Evolutionary conservation across 37 sponge, comb jelly and placozoan genomes (phyloP), one percentile per base, ranked within the genome.

Genomic region (Cliona cf. orientalis): DNA sequence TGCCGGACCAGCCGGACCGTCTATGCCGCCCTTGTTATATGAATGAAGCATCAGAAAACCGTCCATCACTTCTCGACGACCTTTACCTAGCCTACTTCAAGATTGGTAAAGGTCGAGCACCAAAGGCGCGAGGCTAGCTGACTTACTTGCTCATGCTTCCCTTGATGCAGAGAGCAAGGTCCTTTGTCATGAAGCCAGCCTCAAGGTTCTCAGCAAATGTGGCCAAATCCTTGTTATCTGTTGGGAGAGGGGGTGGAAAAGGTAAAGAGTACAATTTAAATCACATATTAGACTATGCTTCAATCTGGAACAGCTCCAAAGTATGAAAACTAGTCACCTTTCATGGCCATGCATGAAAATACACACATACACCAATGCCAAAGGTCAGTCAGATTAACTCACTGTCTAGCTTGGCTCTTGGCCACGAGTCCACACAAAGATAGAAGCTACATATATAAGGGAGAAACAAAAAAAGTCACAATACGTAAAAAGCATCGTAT

Each of bases 341-440:
- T n/a, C n/a, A n/a, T n/a, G n/a, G n/a, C n/a, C n/a, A n/a, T n/a
- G n/a, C n/a, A n/a, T n/a, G n/a, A n/a, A n/a, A n/a, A n/a, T n/a
- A n/a, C n/a, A n/a, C 64, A 62, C 6, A n/a, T 7, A 62, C 64
- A 65, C 35, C 2, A 4, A 17, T 36, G 32, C 6, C 6, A n/a
- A 7, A 25, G 64, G 64, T 25, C 28, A 7, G 64, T 45, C 35
- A 21, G 1, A 17, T 36, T 21, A 11, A 85, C 90, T 86, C 43
- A 89, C 88, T 71, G 74, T 97, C 97, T 21, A 97, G 85, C 42
- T 97, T 93, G 41, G 94, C 97, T 32, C 97, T 78, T 73, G 90
- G 42, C 97, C 97, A 39, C 97, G 67, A 0, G 94, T 94, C 97
- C 97, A 97, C 2, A 94, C 97, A 85, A 94, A 97, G 31, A 97